A percentile compares a stretch with the other conserved stretches of the same genome.
Conservation (phyloP, 1,140 invertebrate genomes). For the Drosophila sucinea region DNA sequence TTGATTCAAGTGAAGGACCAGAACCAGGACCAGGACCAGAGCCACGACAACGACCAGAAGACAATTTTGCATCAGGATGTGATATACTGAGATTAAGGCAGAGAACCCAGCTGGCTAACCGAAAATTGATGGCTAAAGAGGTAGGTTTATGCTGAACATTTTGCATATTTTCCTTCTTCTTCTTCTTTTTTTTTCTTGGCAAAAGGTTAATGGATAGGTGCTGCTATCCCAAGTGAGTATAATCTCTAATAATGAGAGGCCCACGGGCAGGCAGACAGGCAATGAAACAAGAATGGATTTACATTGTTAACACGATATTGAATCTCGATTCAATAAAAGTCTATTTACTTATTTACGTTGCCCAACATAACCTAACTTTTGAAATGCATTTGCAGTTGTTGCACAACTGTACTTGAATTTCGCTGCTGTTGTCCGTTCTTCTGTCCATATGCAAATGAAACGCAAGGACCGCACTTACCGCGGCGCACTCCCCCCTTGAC, state of each 20-base stretch:
- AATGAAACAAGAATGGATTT: no score
- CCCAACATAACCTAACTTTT: not conserved
- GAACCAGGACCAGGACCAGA: constrained; percentile 13
- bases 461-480: constrained; percentile 19
- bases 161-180: constrained; percentile 43
- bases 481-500: not conserved
- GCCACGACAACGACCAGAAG: constrained; percentile 16
- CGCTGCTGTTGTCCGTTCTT: no score
- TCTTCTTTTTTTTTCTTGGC: constrained; percentile 6
- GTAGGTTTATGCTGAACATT: constrained; percentile 51
- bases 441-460: constrained; percentile 36
- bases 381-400: not conserved
- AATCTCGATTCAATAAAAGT: no score
- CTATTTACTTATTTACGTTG: no score
- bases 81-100: constrained; percentile 60
- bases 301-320: no score
- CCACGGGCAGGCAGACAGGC: constrained; percentile 6
- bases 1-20: constrained; percentile 58
- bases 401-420: constrained; percentile 52
- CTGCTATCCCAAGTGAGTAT: constrained; percentile 12
- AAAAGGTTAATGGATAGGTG: constrained; percentile 45
- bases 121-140: constrained; percentile 66
- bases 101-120: constrained; percentile 32
- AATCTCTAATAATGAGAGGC: constrained; percentile 16
- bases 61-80: constrained; percentile 44